Evolutionary conservation across 2,888 invertebrate species (phyloP).

Genomic region (Cephus pygmeus): DNA sequence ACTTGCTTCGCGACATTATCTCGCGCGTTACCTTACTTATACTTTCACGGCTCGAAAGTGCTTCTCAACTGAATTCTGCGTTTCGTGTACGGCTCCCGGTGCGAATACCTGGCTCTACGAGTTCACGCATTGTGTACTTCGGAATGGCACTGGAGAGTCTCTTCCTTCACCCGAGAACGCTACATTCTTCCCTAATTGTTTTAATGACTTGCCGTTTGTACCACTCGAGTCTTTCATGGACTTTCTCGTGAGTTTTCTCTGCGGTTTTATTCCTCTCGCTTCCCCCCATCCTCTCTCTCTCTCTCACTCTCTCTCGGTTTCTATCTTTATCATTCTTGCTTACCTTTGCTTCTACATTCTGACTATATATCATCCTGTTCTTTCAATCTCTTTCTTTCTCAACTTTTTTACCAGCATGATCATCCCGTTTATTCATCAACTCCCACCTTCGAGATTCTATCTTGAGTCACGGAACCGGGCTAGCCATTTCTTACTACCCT

Average conservation of each 20-base stretch:
- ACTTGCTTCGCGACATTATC: not conserved
- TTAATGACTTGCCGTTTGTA: slow-evolving; percentile 47
- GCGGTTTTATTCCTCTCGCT: slow-evolving; percentile 5
- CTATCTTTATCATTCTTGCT: slow-evolving; percentile 15
- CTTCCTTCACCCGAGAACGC: slow-evolving; percentile 1
- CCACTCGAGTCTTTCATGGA: slow-evolving; percentile 12
- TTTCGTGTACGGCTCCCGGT: not conserved
- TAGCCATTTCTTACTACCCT: not conserved
- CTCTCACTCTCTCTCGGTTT: slow-evolving; percentile 8
- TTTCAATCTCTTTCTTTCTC: too few relatives aligned
- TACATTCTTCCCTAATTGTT: slow-evolving; percentile 48
- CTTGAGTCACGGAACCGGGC: not conserved
- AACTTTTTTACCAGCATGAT: not conserved
- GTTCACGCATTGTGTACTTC: not conserved
- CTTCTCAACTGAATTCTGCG: not conserved
- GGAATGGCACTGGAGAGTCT: not conserved
- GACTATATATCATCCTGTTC: slow-evolving; percentile 3
- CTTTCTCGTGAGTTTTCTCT: slow-evolving; percentile 8
- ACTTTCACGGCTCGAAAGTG: not conserved
- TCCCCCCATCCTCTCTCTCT: slow-evolving; percentile 6
- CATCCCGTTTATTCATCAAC: not conserved
- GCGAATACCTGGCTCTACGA: not conserved
- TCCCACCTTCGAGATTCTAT: not conserved
- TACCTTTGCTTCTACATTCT: slow-evolving; percentile 12
- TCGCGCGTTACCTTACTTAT: not conserved